Evolutionary conservation across 2,797 vertebrate genomes (phyloP), one percentile per base, ranked within the genome.

Genomic region (Bovichtus diacanthus): DNA sequence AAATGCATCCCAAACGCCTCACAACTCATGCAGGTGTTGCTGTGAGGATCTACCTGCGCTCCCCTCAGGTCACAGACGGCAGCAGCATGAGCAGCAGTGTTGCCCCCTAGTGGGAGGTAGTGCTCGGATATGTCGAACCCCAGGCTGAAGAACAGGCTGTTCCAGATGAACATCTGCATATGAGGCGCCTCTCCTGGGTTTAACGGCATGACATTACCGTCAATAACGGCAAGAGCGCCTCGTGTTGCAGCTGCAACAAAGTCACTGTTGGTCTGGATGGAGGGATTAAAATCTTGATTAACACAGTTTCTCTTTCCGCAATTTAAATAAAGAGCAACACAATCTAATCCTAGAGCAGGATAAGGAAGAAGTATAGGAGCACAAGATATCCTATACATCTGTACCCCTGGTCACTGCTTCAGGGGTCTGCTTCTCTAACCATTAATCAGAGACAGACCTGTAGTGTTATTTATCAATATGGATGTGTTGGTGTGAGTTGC

Each of bases 121-220:
- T 98, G 96, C 90, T 99, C 97, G 0, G 96, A 96, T 75, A 97
- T 95, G 0, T 98, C 97, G 0, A 97, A 98, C 63, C 96, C 97
- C 84, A 98, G 89, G 91, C 97, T 99, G 93, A 99, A 98, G 95
- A 99, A 98, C 78, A 99, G 96, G 89, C 97, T 98, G 93, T 98
- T 98, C 98, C 98, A 99, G 88, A 99, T 96, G 84, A 98, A 99
- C 96, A 99, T 97, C 89, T 99, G 98, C 96, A 97, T 96, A 75
- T 95, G 96, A 85, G 96, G 96, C 54, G 96, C 96, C 81, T 99
- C 98, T 0, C 96, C 96, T 3, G 98, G 98, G 84, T 99, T 99
- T 79, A 99, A 95, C 36, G 98, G 97, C 96, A 99, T 97, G 80
- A 98, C 95, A 0, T 98, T 98, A 39, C 98, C 98, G 0, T 99